phyloP scores from a whole-genome alignment of 1,140 invertebrate species.

The Phenacoccus solenopsis region DNA sequence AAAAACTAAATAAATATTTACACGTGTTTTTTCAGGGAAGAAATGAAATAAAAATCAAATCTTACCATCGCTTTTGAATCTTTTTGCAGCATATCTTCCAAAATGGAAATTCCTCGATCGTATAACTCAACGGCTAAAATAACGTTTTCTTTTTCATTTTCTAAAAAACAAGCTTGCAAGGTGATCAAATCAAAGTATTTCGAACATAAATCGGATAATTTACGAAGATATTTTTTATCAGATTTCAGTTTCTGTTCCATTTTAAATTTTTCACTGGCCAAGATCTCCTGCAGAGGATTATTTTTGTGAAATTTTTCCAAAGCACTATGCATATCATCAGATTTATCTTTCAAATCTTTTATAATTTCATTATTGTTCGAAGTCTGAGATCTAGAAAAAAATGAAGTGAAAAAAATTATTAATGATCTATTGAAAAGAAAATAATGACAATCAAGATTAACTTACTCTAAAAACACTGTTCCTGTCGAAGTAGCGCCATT shows the following conservation, averaged over 20 bases:
- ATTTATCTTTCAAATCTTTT: background rate
- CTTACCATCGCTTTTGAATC: background rate
- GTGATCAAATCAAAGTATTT: background rate
- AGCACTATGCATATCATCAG: background rate
- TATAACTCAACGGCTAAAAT: background rate
- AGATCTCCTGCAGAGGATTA: background rate
- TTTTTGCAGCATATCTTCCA: background rate
- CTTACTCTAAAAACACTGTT: background rate
- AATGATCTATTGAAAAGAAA: no score
- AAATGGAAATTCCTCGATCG: background rate
- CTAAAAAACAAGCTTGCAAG: background rate
- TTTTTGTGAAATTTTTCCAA: background rate
- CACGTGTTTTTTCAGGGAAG: no score
- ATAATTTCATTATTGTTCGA: background rate
- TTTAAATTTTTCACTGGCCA: background rate
- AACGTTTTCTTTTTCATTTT: background rate
- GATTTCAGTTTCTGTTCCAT: background rate
- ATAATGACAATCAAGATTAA: background rate
- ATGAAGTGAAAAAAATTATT: background rate
- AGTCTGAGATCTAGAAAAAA: background rate
- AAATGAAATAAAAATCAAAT: no score
- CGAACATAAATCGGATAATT: background rate
- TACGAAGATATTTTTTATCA: background rate
- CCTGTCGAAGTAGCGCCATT: background rate
- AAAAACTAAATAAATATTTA: no score